Evolutionary conservation across 1,140 invertebrate species (phyloP).

Genomic region (Helicoverpa armigera): DNA sequence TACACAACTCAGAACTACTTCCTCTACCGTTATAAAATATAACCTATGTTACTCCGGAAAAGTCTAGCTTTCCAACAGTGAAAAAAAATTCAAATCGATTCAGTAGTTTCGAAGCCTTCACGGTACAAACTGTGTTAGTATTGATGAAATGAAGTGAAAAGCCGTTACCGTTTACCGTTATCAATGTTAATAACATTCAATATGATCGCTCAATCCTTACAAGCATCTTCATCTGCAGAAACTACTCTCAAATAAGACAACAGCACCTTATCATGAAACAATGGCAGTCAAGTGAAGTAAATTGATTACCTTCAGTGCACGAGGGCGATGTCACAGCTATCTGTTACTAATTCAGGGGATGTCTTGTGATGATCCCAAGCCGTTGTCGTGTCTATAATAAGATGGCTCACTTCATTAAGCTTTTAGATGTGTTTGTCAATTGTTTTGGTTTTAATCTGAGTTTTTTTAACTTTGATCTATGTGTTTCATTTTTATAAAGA

Average conservation of each 20-base stretch:
- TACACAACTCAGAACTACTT: no score
- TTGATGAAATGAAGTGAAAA: no score
- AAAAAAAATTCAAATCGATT: no score
- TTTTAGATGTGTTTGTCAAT: not conserved
- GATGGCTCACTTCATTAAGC: constrained; percentile 2
- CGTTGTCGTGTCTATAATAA: constrained; percentile 2
- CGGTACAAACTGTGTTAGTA: no score
- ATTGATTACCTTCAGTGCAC: not conserved
- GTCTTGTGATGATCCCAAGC: not conserved
- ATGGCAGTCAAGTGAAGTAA: not conserved
- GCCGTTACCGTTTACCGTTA: not conserved
- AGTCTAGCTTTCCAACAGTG: no score
- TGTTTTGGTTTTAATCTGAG: no score
- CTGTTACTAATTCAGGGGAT: constrained; percentile 18
- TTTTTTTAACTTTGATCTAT: no score
- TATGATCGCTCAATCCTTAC: not conserved
- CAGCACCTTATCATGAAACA: not conserved
- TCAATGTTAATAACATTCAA: not conserved
- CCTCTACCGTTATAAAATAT: no score
- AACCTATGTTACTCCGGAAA: no score
- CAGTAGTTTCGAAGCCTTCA: no score
- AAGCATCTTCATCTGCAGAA: not conserved
- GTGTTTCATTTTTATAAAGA: no score
- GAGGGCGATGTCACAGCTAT: not conserved
- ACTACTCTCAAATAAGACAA: not conserved